A percentile compares a stretch with the other conserved stretches of the same genome.
phyloP scores from a whole-genome alignment of 2,888 invertebrate genomes.

The Nephrotoma guestfalica region DNA sequence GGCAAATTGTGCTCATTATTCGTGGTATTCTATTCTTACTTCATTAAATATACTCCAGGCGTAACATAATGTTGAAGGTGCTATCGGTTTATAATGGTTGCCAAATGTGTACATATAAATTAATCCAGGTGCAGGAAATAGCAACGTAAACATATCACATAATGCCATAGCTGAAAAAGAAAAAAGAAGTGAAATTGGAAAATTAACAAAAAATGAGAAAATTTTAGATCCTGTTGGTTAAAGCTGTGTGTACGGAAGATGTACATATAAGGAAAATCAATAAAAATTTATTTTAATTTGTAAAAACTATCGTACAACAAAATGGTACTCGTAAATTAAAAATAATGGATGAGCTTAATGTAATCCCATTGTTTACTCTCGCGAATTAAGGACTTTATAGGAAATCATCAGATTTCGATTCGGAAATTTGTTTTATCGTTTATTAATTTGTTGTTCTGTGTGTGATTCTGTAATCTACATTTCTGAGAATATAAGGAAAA shows the following conservation, averaged over 20 bases:
- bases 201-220: neutral
- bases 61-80: constrained; percentile 61
- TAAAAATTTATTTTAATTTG: neutral
- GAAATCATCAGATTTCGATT: neutral
- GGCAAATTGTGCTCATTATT: neutral
- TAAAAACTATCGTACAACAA: neutral
- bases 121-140: constrained; percentile 81
- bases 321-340: neutral
- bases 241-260: neutral
- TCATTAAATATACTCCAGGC: constrained; percentile 68
- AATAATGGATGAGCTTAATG: neutral
- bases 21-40: constrained; percentile 29
- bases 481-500: no score
- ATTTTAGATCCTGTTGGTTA: neutral
- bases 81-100: constrained; percentile 68
- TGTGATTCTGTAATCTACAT: no score
- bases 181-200: neutral
- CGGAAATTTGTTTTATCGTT: no score
- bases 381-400: neutral
- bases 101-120: constrained; percentile 86
- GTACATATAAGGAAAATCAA: neutral
- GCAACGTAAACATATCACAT: constrained; percentile 84
- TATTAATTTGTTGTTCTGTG: no score
- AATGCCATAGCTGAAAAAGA: constrained; percentile 63
- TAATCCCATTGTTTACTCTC: neutral